phyloP scores from a whole-genome alignment of 2,888 invertebrate genomes.

The Microchrysa polita region DNA sequence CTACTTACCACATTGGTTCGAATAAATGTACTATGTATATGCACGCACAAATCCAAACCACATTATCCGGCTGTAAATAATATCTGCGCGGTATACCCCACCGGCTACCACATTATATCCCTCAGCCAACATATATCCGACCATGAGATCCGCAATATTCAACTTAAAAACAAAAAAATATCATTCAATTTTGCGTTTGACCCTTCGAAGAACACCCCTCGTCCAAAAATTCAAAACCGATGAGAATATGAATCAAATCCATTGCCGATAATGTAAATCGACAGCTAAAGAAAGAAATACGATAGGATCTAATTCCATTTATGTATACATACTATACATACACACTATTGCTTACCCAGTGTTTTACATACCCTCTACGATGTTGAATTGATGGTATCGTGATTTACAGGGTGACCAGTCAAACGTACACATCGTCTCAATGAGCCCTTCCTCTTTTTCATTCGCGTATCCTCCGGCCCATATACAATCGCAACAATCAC shows the following conservation, averaged over 20 bases:
- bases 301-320: slow-evolving; percentile 3
- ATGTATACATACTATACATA: not conserved
- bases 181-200: no score
- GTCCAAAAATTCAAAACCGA: not conserved
- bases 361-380: not conserved
- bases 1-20: not conserved
- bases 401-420: no score
- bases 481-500: not conserved
- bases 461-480: not conserved
- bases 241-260: not conserved
- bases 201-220: slow-evolving; percentile 2
- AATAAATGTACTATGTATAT: slow-evolving; percentile 3
- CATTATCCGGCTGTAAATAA: slow-evolving; percentile 41
- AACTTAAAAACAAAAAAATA: no score
- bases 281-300: no score
- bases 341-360: not conserved
- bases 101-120: slow-evolving; percentile 34
- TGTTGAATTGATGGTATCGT: no score
- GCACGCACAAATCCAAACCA: slow-evolving; percentile 36
- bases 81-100: slow-evolving; percentile 38
- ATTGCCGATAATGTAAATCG: no score
- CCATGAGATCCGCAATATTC: not conserved
- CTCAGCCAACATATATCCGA: not conserved
- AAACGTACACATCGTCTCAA: no score
- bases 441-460: not conserved